A percentile compares a stretch with the other conserved stretches of the same genome.
These are phyloP conservation scores for Esox lucius DNA, from an alignment of 2,797 vertebrate genomes.

Conservation along the genomic window DNA sequence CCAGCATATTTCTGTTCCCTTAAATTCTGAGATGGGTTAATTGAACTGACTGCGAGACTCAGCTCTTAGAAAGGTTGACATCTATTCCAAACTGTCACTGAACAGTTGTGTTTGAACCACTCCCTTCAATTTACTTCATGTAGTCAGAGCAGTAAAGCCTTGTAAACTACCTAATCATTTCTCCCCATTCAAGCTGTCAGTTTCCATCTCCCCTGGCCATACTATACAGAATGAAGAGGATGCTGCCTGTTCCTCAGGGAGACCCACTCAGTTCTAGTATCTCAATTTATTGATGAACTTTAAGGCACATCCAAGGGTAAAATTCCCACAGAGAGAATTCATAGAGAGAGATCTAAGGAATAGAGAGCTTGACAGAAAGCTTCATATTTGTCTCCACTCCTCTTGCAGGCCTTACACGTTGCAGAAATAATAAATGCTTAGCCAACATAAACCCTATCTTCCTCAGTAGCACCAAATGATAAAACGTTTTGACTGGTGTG, in stretches of 20 bases:
- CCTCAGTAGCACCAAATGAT: slow-evolving; percentile 55
- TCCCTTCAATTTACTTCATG: slow-evolving; percentile 32
- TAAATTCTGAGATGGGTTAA: slow-evolving; percentile 33
- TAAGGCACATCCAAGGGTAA: slow-evolving; percentile 66
- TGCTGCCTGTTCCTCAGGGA: slow-evolving; percentile 35
- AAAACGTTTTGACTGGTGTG: slow-evolving; percentile 55
- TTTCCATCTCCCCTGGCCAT: slow-evolving; percentile 45
- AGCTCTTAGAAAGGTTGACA: slow-evolving; percentile 46
- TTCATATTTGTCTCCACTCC: slow-evolving; percentile 68
- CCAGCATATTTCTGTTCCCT: slow-evolving; percentile 24
- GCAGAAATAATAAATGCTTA: slow-evolving; percentile 64
- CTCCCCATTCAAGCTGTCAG: not conserved
- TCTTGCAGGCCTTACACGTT: slow-evolving; percentile 25
- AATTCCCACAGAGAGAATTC: slow-evolving; percentile 56
- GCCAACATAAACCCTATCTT: slow-evolving; percentile 51
- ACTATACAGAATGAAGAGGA: slow-evolving; percentile 24
- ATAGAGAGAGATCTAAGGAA: slow-evolving; percentile 20
- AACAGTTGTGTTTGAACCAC: slow-evolving; percentile 39
- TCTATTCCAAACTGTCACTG: slow-evolving; percentile 48
- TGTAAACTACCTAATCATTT: slow-evolving; percentile 39
- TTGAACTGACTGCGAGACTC: slow-evolving; percentile 45
- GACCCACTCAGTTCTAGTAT: slow-evolving; percentile 52
- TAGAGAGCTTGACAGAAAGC: slow-evolving; percentile 45
- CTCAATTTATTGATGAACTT: slow-evolving; percentile 65
- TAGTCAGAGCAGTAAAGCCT: slow-evolving; percentile 46